These are phyloP conservation scores for Venustaconcha ellipsiformis DNA, from an alignment of 1,140 invertebrate genomes.

Conservation along the genomic window DNA sequence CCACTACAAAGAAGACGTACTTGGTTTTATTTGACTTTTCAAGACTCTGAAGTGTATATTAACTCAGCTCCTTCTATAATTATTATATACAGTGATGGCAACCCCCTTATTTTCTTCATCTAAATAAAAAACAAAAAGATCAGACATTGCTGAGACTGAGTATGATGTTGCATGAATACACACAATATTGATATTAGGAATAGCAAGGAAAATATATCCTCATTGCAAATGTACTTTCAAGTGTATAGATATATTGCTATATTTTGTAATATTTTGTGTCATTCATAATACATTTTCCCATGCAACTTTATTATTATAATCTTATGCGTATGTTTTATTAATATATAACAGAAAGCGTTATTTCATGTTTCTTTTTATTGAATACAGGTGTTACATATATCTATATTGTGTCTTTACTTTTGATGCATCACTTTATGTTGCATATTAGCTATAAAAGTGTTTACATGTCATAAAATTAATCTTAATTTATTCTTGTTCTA, in stretches of 20 bases:
- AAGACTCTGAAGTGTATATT: conserved; percentile 30
- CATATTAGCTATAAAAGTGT: no score
- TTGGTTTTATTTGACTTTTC: conserved; percentile 13
- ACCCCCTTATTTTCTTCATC: not conserved
- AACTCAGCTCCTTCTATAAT: conserved; percentile 2
- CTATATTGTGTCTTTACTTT: no score
- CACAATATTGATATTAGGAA: conserved; percentile 9
- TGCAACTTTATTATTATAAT: no score
- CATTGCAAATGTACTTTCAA: conserved; percentile 8
- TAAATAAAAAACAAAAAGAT: conserved; percentile 15
- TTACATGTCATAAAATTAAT: no score
- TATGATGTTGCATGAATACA: conserved; percentile 15
- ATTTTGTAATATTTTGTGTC: not conserved
- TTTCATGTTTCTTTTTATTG: no score
- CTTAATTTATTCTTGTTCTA: no score
- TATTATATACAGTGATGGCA: conserved; percentile 20
- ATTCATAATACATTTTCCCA: no score
- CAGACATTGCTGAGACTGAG: conserved; percentile 10
- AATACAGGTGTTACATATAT: no score
- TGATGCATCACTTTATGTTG: no score
- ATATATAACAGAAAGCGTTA: no score
- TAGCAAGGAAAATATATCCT: conserved; percentile 20
- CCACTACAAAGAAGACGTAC: conserved; percentile 27
- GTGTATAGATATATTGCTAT: not conserved
- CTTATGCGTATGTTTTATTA: no score